A percentile compares a stretch with the other conserved stretches of the same genome.
phyloP scores from a whole-genome alignment of 2,797 vertebrate species.

The Gallinago stenura region DNA sequence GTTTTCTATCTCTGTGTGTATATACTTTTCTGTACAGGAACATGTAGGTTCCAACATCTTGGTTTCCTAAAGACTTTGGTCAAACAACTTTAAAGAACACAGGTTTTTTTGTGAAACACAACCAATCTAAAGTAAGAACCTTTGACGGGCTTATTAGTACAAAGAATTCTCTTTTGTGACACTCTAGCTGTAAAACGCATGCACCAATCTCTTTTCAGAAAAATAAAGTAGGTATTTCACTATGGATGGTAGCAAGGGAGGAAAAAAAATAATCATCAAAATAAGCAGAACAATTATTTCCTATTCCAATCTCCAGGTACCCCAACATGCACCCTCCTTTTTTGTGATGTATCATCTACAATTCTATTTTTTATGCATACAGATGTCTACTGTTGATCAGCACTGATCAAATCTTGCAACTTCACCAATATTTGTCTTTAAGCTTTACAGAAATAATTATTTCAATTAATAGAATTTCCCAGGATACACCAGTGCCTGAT shows the following conservation, averaged over 20 bases:
- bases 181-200: not conserved
- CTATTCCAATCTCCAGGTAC: not conserved
- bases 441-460: not conserved
- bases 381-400: not conserved
- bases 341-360: not conserved
- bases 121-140: not conserved
- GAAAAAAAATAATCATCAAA: not conserved
- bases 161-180: not conserved
- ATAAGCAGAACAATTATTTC: not conserved
- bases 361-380: not conserved
- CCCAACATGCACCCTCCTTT: not conserved
- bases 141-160: not conserved
- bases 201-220: not conserved
- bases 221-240: not conserved
- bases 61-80: not conserved
- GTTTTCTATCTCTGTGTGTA: not conserved
- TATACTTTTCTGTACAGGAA: not conserved
- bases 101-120: not conserved
- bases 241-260: not conserved
- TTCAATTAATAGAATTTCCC: not conserved
- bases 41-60: not conserved
- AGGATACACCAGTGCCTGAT: not conserved
- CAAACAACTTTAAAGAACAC: not conserved
- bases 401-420: not conserved
- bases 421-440: not conserved